phyloP scores from a whole-genome alignment of 2,888 invertebrate species.

The Herminia tarsipennalis region DNA sequence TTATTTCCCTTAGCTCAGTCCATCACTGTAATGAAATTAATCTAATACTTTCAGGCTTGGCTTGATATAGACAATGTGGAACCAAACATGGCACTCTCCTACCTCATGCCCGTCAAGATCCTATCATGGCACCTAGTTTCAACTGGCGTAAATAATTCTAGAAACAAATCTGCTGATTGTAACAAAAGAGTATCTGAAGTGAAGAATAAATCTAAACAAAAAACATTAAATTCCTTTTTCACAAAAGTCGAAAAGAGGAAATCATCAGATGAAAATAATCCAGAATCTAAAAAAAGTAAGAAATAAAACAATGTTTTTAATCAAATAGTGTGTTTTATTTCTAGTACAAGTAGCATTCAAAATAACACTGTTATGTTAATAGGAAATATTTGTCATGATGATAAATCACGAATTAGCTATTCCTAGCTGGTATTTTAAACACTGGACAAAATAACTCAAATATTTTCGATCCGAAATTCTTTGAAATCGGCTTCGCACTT shows the following conservation, averaged over 20 bases:
- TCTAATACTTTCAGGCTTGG: conserved; percentile 85
- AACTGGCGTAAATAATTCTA: conserved; percentile 89
- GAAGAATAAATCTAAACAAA: conserved; percentile 65
- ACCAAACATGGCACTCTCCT: conserved; percentile 79
- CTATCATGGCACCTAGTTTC: conserved; percentile 90
- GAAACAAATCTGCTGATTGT: conserved; percentile 87
- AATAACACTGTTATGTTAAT: neutral
- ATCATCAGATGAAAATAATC: conserved; percentile 37
- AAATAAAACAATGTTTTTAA: conserved; percentile 6
- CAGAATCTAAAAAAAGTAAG: conserved; percentile 52
- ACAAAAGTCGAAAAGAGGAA: conserved; percentile 65
- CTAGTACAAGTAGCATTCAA: neutral
- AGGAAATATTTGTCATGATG: neutral
- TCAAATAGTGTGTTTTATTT: conserved; percentile 1
- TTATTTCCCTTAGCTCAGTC: too few species aligned
- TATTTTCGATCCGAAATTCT: conserved; percentile 70
- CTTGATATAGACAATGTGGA: conserved; percentile 85
- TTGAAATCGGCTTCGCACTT: conserved; percentile 82
- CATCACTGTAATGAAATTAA: neutral
- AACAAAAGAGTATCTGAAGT: conserved; percentile 77
- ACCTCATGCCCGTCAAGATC: conserved; percentile 81
- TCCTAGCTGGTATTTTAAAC: neutral
- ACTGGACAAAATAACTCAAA: conserved; percentile 39
- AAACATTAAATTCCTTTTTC: conserved; percentile 77
- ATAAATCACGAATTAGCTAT: neutral